Percentiles rank a stretch among this genome's conserved stretches.
Conservation (phyloP, 1,140 invertebrate genomes). For the Solenopsis invicta region DNA sequence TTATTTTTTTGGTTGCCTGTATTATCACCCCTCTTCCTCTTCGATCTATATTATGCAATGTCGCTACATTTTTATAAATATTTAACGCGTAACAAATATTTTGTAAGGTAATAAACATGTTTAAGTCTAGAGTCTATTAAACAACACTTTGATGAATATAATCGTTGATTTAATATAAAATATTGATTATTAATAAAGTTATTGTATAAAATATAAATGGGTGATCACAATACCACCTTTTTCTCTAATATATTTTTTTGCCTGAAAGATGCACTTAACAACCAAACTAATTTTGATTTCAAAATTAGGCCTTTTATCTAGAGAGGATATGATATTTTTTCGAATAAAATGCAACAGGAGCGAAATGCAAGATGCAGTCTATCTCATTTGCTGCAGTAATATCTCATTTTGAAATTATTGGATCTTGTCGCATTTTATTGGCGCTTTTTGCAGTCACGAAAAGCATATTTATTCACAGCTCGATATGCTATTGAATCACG, state of each 20-base stretch:
- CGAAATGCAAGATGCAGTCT: not conserved
- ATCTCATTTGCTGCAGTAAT: not conserved
- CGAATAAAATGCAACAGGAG: not conserved
- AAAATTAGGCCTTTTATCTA: not conserved
- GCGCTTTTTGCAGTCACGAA: conserved; percentile 46
- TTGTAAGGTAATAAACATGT: no score
- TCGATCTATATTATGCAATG: no score
- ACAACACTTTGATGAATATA: no score
- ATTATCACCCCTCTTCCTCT: no score
- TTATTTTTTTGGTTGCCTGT: no score
- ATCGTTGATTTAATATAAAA: no score
- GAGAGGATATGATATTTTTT: not conserved
- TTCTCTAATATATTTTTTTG: not conserved
- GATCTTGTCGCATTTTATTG: conserved; percentile 40
- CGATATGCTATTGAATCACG: conserved; percentile 47
- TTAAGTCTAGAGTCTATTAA: no score
- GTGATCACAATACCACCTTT: no score
- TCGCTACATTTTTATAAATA: no score
- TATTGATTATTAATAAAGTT: no score
- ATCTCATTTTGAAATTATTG: conserved; percentile 38
- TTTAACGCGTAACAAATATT: no score
- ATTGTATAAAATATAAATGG: no score
- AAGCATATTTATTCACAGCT: conserved; percentile 46
- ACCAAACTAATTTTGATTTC: not conserved
- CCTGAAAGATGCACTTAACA: not conserved